phyloP scores from a whole-genome alignment of 2,113 vertebrate species.

The Cheilinus undulatus region DNA sequence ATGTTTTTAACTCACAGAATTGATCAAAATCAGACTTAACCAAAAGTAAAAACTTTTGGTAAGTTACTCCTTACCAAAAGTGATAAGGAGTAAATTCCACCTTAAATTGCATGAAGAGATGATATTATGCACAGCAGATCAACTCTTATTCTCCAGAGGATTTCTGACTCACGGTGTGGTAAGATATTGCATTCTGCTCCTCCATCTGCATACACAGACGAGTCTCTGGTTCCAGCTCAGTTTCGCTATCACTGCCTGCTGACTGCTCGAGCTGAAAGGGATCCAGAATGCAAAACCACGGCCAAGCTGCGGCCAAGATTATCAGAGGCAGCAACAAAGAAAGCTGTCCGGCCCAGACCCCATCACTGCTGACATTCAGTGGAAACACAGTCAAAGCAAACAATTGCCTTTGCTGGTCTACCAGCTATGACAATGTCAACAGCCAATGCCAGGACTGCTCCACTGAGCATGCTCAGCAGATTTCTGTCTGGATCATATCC shows the following conservation, averaged over 20 bases:
- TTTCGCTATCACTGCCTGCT: slow-evolving; percentile 31
- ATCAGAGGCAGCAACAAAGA: slow-evolving; percentile 61
- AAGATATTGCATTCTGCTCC: slow-evolving; percentile 57
- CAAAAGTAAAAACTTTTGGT: too few relatives aligned
- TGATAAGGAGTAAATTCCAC: too few relatives aligned
- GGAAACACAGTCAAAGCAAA: slow-evolving; percentile 72
- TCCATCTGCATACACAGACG: slow-evolving; percentile 66
- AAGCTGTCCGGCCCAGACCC: slow-evolving; percentile 35
- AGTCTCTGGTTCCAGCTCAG: slow-evolving; percentile 48
- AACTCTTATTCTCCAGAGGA: slow-evolving; percentile 18
- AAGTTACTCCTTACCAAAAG: too few relatives aligned
- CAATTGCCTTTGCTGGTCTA: slow-evolving; percentile 57
- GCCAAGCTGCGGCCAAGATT: slow-evolving; percentile 58
- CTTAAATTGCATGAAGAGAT: neutral
- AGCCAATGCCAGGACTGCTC: slow-evolving; percentile 44
- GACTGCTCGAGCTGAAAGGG: slow-evolving; percentile 61
- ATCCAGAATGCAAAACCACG: slow-evolving; percentile 57
- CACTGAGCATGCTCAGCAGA: slow-evolving; percentile 60
- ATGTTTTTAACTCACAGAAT: too few relatives aligned
- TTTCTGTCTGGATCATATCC: slow-evolving; percentile 59
- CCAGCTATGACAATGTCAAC: slow-evolving; percentile 67
- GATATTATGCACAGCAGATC: slow-evolving; percentile 8
- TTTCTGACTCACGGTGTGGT: slow-evolving; percentile 55
- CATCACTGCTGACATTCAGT: slow-evolving; percentile 60
- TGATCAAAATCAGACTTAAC: too few relatives aligned